phyloP scores from a whole-genome alignment of 2,888 invertebrate genomes.

The Pandemis cinnamomeana region DNA sequence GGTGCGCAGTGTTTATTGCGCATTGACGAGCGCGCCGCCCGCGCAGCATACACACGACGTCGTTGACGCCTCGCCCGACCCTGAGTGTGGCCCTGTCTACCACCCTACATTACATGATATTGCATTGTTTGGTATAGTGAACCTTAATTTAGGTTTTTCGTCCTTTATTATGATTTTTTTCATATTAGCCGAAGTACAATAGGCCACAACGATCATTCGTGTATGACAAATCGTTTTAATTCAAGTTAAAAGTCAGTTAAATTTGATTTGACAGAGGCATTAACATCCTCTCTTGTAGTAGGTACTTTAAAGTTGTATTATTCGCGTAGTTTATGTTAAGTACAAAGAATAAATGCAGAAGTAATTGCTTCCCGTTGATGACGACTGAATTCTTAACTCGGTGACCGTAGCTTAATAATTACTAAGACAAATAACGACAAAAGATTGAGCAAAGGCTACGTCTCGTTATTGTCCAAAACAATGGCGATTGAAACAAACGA shows the following conservation, averaged over 20 bases:
- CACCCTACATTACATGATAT: conserved; percentile 51
- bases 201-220: too few relatives aligned
- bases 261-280: too few relatives aligned
- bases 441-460: conserved; percentile 47
- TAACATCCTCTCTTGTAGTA: too few relatives aligned
- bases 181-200: background rate
- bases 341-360: conserved; percentile 47
- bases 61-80: conserved; percentile 55
- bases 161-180: background rate
- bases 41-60: conserved; percentile 74
- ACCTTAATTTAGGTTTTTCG: conserved; percentile 9
- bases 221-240: too few relatives aligned
- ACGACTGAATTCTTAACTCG: conserved; percentile 47
- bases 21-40: conserved; percentile 62
- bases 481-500: conserved; percentile 13
- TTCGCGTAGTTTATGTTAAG: conserved; percentile 50
- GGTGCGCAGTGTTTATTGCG: conserved; percentile 60
- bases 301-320: conserved; percentile 40
- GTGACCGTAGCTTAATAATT: conserved; percentile 45
- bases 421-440: conserved; percentile 48
- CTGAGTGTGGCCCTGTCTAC: conserved; percentile 45
- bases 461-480: conserved; percentile 27
- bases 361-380: conserved; percentile 49
- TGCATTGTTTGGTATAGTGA: conserved; percentile 37
- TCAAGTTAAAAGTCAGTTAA: too few relatives aligned